Evolutionary conservation across 2,888 invertebrate genomes (phyloP).

Genomic region (Carterocephalus palaemon): DNA sequence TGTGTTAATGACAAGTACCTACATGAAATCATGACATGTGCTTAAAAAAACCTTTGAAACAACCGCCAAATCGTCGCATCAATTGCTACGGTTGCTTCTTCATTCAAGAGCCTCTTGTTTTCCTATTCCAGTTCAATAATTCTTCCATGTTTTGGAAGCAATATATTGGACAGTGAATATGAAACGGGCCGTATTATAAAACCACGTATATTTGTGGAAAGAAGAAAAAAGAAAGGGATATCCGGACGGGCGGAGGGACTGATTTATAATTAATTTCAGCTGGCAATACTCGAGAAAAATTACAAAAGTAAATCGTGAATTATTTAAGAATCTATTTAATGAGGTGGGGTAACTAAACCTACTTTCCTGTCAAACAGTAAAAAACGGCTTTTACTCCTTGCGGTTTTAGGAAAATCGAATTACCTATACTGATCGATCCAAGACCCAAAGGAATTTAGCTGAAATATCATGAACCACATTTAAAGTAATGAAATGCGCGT

Average conservation of each 20-base stretch:
- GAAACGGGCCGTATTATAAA: conserved; percentile 5
- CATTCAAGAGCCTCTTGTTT: conserved; percentile 16
- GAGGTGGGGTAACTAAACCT: too few relatives aligned
- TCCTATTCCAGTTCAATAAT: conserved; percentile 5
- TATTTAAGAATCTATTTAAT: too few relatives aligned
- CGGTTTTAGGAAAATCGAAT: too few relatives aligned
- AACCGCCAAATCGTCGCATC: conserved; percentile 14
- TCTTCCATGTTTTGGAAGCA: conserved; percentile 5
- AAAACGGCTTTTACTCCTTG: too few relatives aligned
- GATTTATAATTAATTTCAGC: conserved; percentile 12
- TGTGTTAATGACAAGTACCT: too few relatives aligned
- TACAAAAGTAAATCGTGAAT: conserved; percentile 5
- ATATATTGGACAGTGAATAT: conserved; percentile 1
- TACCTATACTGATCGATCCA: too few relatives aligned
- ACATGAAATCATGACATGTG: too few relatives aligned
- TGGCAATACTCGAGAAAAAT: background rate
- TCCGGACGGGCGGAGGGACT: background rate
- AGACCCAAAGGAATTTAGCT: conserved; percentile 1
- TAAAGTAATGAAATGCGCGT: conserved; percentile 14
- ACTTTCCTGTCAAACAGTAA: too few relatives aligned
- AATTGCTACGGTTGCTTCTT: conserved; percentile 10
- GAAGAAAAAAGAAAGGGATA: background rate
- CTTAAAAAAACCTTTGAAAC: conserved; percentile 16
- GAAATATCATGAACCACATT: conserved; percentile 9
- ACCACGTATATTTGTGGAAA: conserved; percentile 1